A percentile compares a stretch with the other conserved stretches of the same genome.
These are phyloP conservation scores for Danio kyathit DNA, from an alignment of 2,797 vertebrate species.

Conservation along the genomic window DNA sequence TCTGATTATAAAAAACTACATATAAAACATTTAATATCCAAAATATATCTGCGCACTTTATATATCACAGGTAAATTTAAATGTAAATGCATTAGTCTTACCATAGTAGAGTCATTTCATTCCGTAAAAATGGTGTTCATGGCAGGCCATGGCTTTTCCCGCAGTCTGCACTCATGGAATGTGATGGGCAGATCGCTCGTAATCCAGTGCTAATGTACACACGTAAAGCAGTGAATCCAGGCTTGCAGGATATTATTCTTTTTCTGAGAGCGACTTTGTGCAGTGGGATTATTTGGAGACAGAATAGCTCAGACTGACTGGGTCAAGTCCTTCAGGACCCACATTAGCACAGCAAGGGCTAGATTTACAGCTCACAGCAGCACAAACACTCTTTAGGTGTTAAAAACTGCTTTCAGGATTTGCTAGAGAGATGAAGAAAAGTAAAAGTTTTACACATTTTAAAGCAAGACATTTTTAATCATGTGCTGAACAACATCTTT, in stretches of 20 bases:
- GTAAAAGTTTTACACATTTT: no score
- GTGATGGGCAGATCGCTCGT: conserved; percentile 78
- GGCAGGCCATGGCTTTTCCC: conserved; percentile 67
- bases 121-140: conserved; percentile 56
- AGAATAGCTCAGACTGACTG: conserved; percentile 58
- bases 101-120: neutral
- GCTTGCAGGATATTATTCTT: conserved; percentile 81
- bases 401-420: no score
- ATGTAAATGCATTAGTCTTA: neutral
- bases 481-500: no score
- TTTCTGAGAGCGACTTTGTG: conserved; percentile 76
- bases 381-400: no score
- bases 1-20: neutral
- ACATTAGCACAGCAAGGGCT: neutral
- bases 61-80: neutral
- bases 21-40: neutral
- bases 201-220: conserved; percentile 74
- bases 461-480: no score
- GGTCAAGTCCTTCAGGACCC: neutral
- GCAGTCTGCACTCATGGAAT: conserved; percentile 82
- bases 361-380: no score
- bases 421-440: no score
- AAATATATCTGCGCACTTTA: neutral
- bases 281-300: conserved; percentile 74
- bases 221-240: conserved; percentile 75